Evolutionary conservation across 35 echinoderm and acorn worm species (phyloP).

Genomic region (Apostichopus japonicus): DNA sequence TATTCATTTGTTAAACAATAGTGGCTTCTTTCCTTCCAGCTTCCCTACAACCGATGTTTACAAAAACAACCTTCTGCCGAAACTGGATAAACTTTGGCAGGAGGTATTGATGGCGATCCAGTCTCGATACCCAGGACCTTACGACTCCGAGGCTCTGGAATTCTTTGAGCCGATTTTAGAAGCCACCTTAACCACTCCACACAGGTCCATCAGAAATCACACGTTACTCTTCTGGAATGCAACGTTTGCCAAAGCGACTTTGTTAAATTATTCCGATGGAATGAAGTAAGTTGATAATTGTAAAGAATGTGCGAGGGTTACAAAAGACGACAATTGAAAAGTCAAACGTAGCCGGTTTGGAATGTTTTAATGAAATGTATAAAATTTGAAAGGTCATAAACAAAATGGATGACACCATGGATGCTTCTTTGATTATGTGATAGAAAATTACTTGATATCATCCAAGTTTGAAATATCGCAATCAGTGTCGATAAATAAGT

Average conservation of each 20-base stretch:
- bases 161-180: conserved; percentile 75
- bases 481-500: too few relatives aligned
- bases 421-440: too few relatives aligned
- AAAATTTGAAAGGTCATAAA: too few relatives aligned
- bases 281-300: conserved; percentile 75
- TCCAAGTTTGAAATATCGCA: too few relatives aligned
- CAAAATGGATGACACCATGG: too few relatives aligned
- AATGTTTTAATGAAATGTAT: too few relatives aligned
- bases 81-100: conserved; percentile 89
- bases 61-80: conserved; percentile 56
- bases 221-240: conserved; percentile 87
- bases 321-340: too few relatives aligned
- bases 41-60: conserved; percentile 26
- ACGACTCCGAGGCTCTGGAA: conserved; percentile 59
- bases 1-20: too few relatives aligned
- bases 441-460: too few relatives aligned
- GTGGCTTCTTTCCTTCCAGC: neutral
- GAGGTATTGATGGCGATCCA: conserved; percentile 83
- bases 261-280: conserved; percentile 65
- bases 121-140: conserved; percentile 70
- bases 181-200: conserved; percentile 60
- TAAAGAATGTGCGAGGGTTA: too few relatives aligned
- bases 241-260: conserved; percentile 71
- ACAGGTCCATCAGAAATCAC: conserved; percentile 74
- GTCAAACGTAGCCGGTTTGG: too few relatives aligned